Conservation (phyloP, 1,140 invertebrate species). For the Condylostylus longicornis region DNA sequence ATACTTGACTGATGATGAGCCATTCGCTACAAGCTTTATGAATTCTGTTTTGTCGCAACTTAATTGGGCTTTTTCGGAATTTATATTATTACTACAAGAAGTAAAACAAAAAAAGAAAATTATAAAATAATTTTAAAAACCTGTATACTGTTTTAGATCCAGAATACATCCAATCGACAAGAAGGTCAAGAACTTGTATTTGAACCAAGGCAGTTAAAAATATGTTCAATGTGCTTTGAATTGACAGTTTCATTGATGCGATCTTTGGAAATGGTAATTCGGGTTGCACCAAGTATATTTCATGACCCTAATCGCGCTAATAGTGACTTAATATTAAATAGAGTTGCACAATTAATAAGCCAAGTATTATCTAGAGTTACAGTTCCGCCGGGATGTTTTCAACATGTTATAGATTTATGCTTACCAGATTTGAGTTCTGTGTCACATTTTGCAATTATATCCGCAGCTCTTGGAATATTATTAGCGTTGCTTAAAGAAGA, state of each 20-base stretch:
- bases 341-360: constrained; percentile 54
- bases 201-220: constrained; percentile 65
- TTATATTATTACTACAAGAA: constrained; percentile 73
- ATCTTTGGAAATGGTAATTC: constrained; percentile 66
- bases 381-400: constrained; percentile 50
- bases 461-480: constrained; percentile 52
- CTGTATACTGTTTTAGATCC: constrained; percentile 35
- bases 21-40: constrained; percentile 46
- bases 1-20: constrained; percentile 30
- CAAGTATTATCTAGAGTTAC: constrained; percentile 56
- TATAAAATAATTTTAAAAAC: not conserved
- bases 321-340: constrained; percentile 45
- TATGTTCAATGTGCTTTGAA: constrained; percentile 71
- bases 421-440: constrained; percentile 54
- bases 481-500: constrained; percentile 44
- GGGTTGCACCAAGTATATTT: constrained; percentile 45
- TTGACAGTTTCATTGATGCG: constrained; percentile 52
- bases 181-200: constrained; percentile 31
- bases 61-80: constrained; percentile 82
- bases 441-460: constrained; percentile 55
- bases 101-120: constrained; percentile 31
- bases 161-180: constrained; percentile 43
- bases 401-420: constrained; percentile 48
- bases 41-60: constrained; percentile 69
- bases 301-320: constrained; percentile 40